Evolutionary conservation across 1,140 invertebrate species (phyloP), one percentile per base, ranked within the genome.

Genomic region (Platorchestia sp.): DNA sequence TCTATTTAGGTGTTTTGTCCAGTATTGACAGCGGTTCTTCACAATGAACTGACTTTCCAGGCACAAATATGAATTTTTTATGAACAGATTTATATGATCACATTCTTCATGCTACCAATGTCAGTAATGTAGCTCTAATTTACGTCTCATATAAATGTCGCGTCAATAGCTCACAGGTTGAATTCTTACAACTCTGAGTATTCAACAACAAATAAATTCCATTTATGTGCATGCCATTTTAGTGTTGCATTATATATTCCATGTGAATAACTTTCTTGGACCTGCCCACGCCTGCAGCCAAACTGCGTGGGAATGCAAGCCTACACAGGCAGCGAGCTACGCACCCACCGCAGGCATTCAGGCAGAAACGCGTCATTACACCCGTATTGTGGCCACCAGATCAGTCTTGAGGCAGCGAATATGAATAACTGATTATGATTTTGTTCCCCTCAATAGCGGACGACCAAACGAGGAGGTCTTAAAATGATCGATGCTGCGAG

Each of bases 381-480:
- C 87, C 27, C 87, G 87, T 44, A 89, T 89, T 89, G 87, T 89
- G 41, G 41, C 36, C 87, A 0, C 3, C 87, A 42, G 87, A 89
- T 42, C n/a, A 44, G 43, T 89, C 87, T 41, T 44, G 87, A 5
- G 14, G n/a, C 41, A 89, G 43, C 87, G 87, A 44, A 27, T 6
- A 42, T 44, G 87, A 89, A 42, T 89, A 89, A 89, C 87, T 89
- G 87, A 89, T 89, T 89, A 89, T 22, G 43, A 89, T 89, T 89
- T 89, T 89, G 87, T 89, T 89, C 87, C 87, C 10, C 43, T 42
- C 41, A 89, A 89, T 89, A 27, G 87, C 87, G 14, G 87, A 42
- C 43, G 42, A 14, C 43, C 87, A 89, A 89, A 42, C 41, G 87
- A 41, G 87, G 87, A 41, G 59, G 87, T 89, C 87, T 89, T 44